phyloP scores from a whole-genome alignment of 2,888 invertebrate species.

The Pyrochroa serraticornis region DNA sequence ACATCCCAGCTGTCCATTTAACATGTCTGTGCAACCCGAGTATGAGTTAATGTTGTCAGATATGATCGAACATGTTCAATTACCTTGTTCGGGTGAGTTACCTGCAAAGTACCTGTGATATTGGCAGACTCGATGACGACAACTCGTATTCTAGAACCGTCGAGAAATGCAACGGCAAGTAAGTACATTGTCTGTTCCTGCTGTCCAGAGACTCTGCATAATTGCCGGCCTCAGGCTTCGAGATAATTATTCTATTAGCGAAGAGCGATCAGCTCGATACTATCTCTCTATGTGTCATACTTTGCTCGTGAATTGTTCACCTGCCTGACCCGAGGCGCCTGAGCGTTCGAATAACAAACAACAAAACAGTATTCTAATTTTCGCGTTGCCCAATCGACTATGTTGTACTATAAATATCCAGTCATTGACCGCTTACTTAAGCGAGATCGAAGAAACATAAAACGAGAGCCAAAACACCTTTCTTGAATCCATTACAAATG shows the following conservation, averaged over 20 bases:
- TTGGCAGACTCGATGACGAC: background rate
- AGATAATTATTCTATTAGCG: constrained; percentile 3
- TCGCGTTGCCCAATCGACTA: constrained; percentile 32
- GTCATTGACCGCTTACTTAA: constrained; percentile 35
- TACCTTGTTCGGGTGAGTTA: constrained; percentile 21
- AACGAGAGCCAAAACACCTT: constrained; percentile 29
- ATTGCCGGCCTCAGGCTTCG: background rate
- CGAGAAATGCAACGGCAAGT: background rate
- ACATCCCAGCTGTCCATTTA: constrained; percentile 23
- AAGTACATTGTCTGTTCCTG: background rate
- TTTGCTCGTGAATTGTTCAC: constrained; percentile 25
- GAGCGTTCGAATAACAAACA: constrained; percentile 23
- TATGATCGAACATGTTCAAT: constrained; percentile 31
- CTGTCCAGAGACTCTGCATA: background rate
- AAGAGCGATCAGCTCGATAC: constrained; percentile 5
- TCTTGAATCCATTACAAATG: constrained; percentile 21
- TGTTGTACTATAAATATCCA: constrained; percentile 28
- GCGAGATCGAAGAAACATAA: constrained; percentile 27
- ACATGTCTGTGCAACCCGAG: constrained; percentile 20
- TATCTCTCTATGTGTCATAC: constrained; percentile 10
- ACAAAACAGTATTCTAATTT: constrained; percentile 27
- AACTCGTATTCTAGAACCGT: background rate
- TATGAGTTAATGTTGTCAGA: constrained; percentile 21
- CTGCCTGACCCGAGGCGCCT: constrained; percentile 21
- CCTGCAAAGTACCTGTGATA: background rate